Percentiles rank a stretch among this genome's conserved stretches.
Evolutionary conservation across 2,113 vertebrate species (phyloP).

Genomic region (Amia ocellicauda): DNA sequence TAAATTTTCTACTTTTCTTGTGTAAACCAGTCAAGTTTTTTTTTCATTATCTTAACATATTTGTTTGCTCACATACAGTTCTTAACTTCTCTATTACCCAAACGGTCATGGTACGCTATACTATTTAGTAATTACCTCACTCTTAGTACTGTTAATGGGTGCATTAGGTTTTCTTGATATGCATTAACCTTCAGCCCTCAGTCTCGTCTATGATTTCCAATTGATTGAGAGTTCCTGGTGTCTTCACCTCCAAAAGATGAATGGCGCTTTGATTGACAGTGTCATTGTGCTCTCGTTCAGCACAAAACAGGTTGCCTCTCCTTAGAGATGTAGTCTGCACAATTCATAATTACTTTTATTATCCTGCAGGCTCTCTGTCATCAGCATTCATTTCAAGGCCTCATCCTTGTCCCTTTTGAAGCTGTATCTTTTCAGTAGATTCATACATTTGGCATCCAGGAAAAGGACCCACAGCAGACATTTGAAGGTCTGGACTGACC

Average conservation of each 20-base stretch:
- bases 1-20: no score
- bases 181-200: constrained; percentile 57
- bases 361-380: not conserved
- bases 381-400: not conserved
- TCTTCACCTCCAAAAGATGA: not conserved
- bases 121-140: no score
- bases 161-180: constrained; percentile 29
- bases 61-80: no score
- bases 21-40: no score
- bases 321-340: not conserved
- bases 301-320: constrained; percentile 24
- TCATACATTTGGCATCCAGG: not conserved
- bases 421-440: not conserved
- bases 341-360: not conserved
- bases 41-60: no score
- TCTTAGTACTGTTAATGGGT: constrained; percentile 8
- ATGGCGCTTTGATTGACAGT: constrained; percentile 13
- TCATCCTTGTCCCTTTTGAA: not conserved
- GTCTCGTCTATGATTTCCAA: constrained; percentile 34
- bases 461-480: not conserved
- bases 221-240: constrained; percentile 42
- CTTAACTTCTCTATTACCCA: no score
- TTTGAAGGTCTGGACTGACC: not conserved
- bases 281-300: constrained; percentile 30
- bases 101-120: no score